Conservation (phyloP, 1,140 invertebrate genomes). For the Drosophila pachea region DNA sequence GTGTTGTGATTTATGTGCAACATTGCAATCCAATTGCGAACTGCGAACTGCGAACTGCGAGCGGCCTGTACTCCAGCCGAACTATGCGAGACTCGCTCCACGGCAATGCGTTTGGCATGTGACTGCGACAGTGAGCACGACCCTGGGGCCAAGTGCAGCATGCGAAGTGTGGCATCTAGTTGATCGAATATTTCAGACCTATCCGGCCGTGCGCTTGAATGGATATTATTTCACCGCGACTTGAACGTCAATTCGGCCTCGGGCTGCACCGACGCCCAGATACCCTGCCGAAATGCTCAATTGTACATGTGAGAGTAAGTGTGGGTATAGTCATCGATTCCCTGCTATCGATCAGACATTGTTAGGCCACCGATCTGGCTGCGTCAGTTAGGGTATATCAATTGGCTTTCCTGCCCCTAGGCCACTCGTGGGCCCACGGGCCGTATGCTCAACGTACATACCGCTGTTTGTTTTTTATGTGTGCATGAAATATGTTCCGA, state of each 20-base stretch:
- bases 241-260: background rate
- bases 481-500: background rate
- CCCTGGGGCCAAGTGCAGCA: constrained; percentile 41
- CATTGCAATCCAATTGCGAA: constrained; percentile 35
- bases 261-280: too few relatives aligned
- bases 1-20: constrained; percentile 63
- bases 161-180: constrained; percentile 30
- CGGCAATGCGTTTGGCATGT: constrained; percentile 11
- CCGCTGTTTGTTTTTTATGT: background rate
- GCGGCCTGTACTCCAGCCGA: background rate
- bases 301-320: too few relatives aligned
- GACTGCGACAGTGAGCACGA: constrained; percentile 6
- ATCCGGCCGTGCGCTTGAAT: constrained; percentile 4
- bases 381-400: too few relatives aligned
- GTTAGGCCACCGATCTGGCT: too few relatives aligned
- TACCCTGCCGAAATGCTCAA: too few relatives aligned
- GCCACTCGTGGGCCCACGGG: background rate
- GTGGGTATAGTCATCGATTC: too few relatives aligned
- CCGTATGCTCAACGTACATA: constrained; percentile 43
- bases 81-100: background rate
- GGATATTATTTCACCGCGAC: background rate
- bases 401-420: too few relatives aligned
- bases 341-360: too few relatives aligned
- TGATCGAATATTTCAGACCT: constrained; percentile 23
- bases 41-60: constrained; percentile 23